These are phyloP conservation scores for Abramis brama DNA, from an alignment of 2,113 vertebrate genomes.

Conservation along the genomic window DNA sequence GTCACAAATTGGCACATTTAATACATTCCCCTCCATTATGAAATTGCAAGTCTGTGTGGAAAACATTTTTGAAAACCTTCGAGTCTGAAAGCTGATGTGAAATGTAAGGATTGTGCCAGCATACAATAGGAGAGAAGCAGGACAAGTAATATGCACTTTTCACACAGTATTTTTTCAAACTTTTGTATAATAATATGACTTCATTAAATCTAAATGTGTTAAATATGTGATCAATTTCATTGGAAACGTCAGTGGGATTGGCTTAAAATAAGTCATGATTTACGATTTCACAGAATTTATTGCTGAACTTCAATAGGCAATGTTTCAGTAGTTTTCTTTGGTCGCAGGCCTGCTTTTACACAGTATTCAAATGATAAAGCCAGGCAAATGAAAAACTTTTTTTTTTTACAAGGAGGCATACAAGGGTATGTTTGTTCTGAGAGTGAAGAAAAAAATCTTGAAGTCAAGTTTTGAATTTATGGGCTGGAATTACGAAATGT, in stretches of 20 bases:
- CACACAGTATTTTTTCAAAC: not conserved
- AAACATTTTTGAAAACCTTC: slow-evolving; percentile 48
- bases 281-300: slow-evolving; percentile 14
- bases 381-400: slow-evolving; percentile 64
- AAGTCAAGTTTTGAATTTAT: slow-evolving; percentile 27
- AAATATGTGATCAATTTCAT: slow-evolving; percentile 13
- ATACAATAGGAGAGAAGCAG: not conserved
- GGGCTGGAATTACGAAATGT: not conserved
- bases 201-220: slow-evolving; percentile 17
- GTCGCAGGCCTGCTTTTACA: not conserved
- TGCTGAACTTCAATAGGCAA: slow-evolving; percentile 24
- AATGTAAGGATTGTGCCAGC: slow-evolving; percentile 33
- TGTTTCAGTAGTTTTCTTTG: slow-evolving; percentile 31
- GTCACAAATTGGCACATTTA: slow-evolving; percentile 52
- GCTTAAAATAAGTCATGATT: not conserved
- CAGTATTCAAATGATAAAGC: slow-evolving; percentile 30
- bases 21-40: slow-evolving; percentile 52
- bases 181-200: slow-evolving; percentile 22
- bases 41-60: slow-evolving; percentile 54
- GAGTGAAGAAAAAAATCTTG: slow-evolving; percentile 12
- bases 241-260: slow-evolving; percentile 1
- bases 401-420: slow-evolving; percentile 67
- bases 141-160: not conserved
- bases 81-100: slow-evolving; percentile 38
- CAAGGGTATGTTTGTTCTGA: slow-evolving; percentile 58